Conservation (phyloP, 2,113 vertebrate genomes). For the Engraulis encrasicolus region DNA sequence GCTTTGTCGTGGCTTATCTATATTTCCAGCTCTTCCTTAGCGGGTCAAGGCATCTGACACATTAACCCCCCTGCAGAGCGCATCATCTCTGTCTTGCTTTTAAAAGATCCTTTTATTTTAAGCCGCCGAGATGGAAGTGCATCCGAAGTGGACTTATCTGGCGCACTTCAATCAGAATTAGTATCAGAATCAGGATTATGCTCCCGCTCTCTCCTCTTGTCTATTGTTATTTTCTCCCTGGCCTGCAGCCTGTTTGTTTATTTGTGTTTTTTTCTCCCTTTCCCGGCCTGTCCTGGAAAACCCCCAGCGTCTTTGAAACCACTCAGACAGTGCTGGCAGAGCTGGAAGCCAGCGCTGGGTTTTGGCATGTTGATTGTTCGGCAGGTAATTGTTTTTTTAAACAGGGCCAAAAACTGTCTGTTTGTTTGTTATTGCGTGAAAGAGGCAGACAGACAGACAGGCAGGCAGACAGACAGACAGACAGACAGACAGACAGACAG, state of each 20-base stretch:
- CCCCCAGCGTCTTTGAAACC: background rate
- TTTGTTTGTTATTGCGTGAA: no score
- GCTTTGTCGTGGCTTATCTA: background rate
- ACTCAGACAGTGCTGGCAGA: background rate
- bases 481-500: no score
- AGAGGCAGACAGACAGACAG: no score
- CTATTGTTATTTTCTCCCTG: background rate
- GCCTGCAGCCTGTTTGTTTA: constrained; percentile 30
- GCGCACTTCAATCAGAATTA: constrained; percentile 41
- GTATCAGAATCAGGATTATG: constrained; percentile 37
- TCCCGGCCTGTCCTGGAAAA: constrained; percentile 7
- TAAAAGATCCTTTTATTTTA: constrained; percentile 59
- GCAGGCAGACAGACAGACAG: no score
- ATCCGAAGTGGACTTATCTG: constrained; percentile 57
- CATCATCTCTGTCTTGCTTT: constrained; percentile 55
- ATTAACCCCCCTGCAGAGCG: constrained; percentile 60
- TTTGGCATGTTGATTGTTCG: background rate
- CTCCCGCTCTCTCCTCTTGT: constrained; percentile 34
- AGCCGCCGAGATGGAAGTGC: constrained; percentile 61
- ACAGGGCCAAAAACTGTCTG: background rate
- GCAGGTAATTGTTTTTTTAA: background rate
- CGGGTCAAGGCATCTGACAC: constrained; percentile 51
- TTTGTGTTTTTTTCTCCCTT: constrained; percentile 30
- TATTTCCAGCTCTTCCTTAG: background rate
- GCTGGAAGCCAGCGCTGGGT: background rate